Evolutionary conservation across 2,797 vertebrate species (phyloP).

Genomic region (Trematomus bernacchii): DNA sequence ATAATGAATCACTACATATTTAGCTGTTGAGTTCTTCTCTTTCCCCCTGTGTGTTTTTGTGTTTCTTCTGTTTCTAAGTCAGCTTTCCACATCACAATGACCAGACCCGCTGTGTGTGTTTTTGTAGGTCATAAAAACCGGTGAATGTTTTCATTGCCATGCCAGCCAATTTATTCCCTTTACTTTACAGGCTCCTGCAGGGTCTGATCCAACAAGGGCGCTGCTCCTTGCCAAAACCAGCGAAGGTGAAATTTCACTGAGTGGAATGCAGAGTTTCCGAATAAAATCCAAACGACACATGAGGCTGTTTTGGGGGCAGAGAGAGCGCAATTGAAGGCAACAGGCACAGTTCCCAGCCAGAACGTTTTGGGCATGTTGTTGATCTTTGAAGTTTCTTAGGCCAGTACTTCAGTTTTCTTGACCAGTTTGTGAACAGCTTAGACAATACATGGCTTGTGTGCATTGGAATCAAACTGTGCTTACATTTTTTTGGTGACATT

Average conservation of each 20-base stretch:
- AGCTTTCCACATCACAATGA: conserved; percentile 21
- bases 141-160: conserved; percentile 54
- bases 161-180: conserved; percentile 44
- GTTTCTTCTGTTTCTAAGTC: conserved; percentile 16
- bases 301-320: conserved; percentile 33
- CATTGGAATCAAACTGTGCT: background rate
- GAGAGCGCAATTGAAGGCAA: conserved; percentile 21
- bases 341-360: conserved; percentile 26
- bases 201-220: conserved; percentile 43
- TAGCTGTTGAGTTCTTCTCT: conserved; percentile 17
- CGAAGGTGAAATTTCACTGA: conserved; percentile 47
- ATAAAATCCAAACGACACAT: conserved; percentile 50
- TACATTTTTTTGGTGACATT: background rate
- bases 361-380: background rate
- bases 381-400: background rate
- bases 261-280: conserved; percentile 53
- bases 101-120: conserved; percentile 30
- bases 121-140: conserved; percentile 50
- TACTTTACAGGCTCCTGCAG: conserved; percentile 52
- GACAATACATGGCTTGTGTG: background rate
- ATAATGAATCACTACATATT: conserved; percentile 32
- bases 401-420: background rate
- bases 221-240: conserved; percentile 53
- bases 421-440: background rate
- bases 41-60: conserved; percentile 6